Evolutionary conservation across 2,888 invertebrate genomes (phyloP), one percentile per base, ranked within the genome.

Genomic region (Stramonita haemastoma): DNA sequence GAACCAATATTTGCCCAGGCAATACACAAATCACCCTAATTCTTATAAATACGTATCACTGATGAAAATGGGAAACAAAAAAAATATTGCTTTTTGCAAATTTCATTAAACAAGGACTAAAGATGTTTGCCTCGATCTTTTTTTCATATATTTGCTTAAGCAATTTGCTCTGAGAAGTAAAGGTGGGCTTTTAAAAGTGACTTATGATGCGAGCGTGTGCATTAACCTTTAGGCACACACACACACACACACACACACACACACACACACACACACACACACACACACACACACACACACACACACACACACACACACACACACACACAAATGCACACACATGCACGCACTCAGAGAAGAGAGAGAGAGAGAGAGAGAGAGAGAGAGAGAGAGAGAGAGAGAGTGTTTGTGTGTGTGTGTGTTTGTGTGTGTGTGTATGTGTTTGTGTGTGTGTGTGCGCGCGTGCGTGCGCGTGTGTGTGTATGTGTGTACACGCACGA

Each of bases 321-420:
- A 66, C 66, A 66, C 66, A 66, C 66, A 66, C 13, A 6, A 22
- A 66, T 66, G 13, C 66, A 66, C 66, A 66, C 46, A 46, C 46
- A 5, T 46, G 46, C 46, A n/a, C n/a, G n/a, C n/a, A n/a, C n/a
- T n/a, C n/a, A n/a, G n/a, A n/a, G n/a, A n/a, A n/a, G n/a, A 83
- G 46, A 83, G 6, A 84, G 36, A 36, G 19, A 46, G 84, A 84
- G 11, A 84, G 57, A 57, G 15, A 46, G 84, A 57, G 19, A 36
- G 73, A 73, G 26, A 73, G n/a, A 73, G 22, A 73, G 73, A 73
- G 8, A 73, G 73, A 73, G 22, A 73, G 73, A 73, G 22, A 73
- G 73, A 73, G 46, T 85, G 85, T 85, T 5, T 86, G 86, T 66
- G 66, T 66, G 86, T 66, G 66, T 66, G 86, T 86, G 66, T 86